phyloP scores from a whole-genome alignment of 1,140 invertebrate species.

The Cyclina sinensis region DNA sequence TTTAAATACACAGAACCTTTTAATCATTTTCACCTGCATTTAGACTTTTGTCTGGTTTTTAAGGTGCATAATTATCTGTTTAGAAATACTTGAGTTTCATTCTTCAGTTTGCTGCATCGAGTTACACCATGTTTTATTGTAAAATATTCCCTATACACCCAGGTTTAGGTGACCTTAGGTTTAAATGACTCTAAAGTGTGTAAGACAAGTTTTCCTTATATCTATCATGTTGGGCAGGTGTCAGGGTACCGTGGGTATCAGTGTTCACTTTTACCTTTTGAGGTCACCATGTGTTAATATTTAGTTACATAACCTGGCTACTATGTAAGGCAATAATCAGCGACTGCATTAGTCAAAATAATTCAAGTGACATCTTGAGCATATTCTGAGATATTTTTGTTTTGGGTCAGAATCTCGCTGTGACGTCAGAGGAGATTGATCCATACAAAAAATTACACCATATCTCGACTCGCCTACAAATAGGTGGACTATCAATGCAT shows the following conservation, averaged over 20 bases:
- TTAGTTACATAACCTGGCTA: background rate
- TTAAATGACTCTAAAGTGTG: background rate
- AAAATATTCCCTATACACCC: background rate
- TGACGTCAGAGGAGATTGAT: no score
- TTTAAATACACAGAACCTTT: no score
- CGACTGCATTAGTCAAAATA: no score
- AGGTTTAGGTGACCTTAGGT: background rate
- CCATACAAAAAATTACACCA: no score
- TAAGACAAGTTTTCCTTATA: background rate
- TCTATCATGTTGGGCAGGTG: background rate
- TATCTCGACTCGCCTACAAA: no score
- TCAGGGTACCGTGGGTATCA: background rate
- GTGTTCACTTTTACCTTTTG: background rate
- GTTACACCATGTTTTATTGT: background rate
- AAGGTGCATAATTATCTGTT: conserved; percentile 3
- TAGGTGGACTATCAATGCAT: no score
- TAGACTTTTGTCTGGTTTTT: background rate
- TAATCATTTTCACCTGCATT: no score
- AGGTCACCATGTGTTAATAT: background rate
- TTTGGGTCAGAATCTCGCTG: no score
- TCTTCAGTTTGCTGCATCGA: background rate
- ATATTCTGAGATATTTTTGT: no score
- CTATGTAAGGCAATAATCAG: no score
- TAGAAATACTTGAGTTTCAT: background rate
- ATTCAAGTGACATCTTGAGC: no score